Percentiles rank a stretch among this genome's conserved stretches.
Conservation (phyloP, 2,797 vertebrate species). For the Chelmon rostratus region DNA sequence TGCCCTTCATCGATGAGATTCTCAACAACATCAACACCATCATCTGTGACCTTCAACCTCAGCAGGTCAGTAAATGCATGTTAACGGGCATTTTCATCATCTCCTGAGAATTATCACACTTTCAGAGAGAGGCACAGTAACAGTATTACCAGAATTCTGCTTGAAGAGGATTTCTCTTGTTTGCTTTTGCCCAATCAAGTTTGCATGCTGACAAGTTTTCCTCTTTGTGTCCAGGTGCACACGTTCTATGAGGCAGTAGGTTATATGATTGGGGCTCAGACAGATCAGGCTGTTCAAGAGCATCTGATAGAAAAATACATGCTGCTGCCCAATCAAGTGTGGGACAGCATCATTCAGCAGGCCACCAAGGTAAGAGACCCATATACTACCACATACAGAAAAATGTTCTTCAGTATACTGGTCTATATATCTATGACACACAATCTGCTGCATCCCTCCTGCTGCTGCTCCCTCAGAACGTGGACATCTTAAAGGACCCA, state of each 20-base stretch:
- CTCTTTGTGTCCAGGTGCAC: slow-evolving; percentile 88
- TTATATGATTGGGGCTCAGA: slow-evolving; percentile 99
- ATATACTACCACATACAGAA: fast-evolving
- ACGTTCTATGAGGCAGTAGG: slow-evolving; percentile 99
- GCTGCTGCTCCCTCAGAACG: slow-evolving; percentile 86
- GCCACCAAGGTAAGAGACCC: slow-evolving; percentile 93
- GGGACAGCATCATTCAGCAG: slow-evolving; percentile 99
- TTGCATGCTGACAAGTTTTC: not conserved
- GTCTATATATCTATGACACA: not conserved
- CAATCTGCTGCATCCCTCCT: not conserved
- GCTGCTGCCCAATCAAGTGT: slow-evolving; percentile 98
- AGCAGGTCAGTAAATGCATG: slow-evolving; percentile 88
- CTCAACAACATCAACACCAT: slow-evolving; percentile 99
- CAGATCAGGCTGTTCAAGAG: slow-evolving; percentile 97
- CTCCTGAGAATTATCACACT: not conserved
- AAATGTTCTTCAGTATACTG: not conserved
- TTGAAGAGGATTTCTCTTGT: not conserved
- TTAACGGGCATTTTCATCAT: fast-evolving
- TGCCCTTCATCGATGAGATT: slow-evolving; percentile 99
- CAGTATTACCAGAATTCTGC: not conserved
- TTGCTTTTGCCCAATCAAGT: not conserved
- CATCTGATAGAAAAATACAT: slow-evolving; percentile 99
- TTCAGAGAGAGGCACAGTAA: not conserved
- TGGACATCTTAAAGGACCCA: slow-evolving; percentile 98
- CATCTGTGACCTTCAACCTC: slow-evolving; percentile 99